Base-by-base conservation (phyloP, 2,888 invertebrate genomes). In the Stenchaetothrips biformis region DNA sequence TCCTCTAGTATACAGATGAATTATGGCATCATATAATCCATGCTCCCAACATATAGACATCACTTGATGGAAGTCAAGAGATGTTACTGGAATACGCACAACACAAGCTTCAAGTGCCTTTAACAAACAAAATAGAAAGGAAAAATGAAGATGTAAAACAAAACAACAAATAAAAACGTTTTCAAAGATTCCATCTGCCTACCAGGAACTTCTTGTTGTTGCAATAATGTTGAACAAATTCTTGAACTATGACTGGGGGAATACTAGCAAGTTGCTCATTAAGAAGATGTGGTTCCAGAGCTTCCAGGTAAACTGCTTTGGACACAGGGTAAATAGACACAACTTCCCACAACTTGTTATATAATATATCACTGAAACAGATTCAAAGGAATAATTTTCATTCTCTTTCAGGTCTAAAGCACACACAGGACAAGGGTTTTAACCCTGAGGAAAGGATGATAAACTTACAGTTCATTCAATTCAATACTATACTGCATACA, bases 51-150 rank as follows among this genome's bases (percentile, higher is more conserved):
- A 89, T 84, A 92, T 86, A 78, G 89, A 90, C 84, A 90, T 87
- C 18, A 89, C 91, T 87, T 94, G 93, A 86, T 95, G 92, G 27
- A 95, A 89, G 86, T 95, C 95, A 80, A 95, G 87, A 82, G 92
- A 93, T 79, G 90, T 89, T 83, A 95, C 91, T 83, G 94, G 92
- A 82, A 95, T 87, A 83, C 92, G 92, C 8, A 94, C 89, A 79
- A 95, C 89, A 81, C 94, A 90, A 53, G 90, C 89, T 86, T 95
- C 94, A 80, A 95, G 86, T 82, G 90, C 89, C 83, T 91, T 87
- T 37, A 37, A 37, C 2, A 37, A 37, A 37, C 37, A 37, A 83
- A 89, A 87, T 82, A 79, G 78, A 78, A 79, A 80, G 25, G 21
- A 81, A 81, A 78, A 7, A 78, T 48, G 4, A 59, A 59, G 16